phyloP scores from a whole-genome alignment of 2,888 invertebrate species.

The Lycaena phlaeas region DNA sequence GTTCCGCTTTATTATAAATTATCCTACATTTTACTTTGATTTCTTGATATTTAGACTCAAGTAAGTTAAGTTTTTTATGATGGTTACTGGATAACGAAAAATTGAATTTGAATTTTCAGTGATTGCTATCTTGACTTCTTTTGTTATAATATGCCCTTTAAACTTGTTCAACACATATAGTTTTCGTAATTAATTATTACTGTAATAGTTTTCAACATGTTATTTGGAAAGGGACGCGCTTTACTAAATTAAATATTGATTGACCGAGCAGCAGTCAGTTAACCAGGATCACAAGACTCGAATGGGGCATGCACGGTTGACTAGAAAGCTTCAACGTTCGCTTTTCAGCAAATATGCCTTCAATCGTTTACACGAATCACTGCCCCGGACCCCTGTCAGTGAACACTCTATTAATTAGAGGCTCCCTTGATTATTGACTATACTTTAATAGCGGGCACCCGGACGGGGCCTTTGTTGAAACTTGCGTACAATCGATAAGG shows the following conservation, averaged over 20 bases:
- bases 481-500: neutral
- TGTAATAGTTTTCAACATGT: too few relatives aligned
- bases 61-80: too few relatives aligned
- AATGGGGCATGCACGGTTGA: constrained; percentile 41
- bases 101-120: too few relatives aligned
- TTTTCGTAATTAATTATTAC: too few relatives aligned
- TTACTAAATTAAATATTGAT: constrained; percentile 30
- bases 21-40: too few relatives aligned
- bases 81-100: too few relatives aligned
- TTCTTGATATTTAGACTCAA: too few relatives aligned
- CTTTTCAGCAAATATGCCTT: constrained; percentile 43
- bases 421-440: constrained; percentile 15
- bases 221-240: too few relatives aligned
- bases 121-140: too few relatives aligned
- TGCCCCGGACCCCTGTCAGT: constrained; percentile 36
- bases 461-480: neutral
- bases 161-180: too few relatives aligned
- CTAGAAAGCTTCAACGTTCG: constrained; percentile 45
- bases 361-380: constrained; percentile 54
- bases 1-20: too few relatives aligned
- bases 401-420: constrained; percentile 25
- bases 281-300: constrained; percentile 25
- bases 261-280: constrained; percentile 45
- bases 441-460: neutral
- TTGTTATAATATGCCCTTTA: too few relatives aligned